Base-by-base conservation (phyloP, 2,797 vertebrate genomes). In the Sebastes wilsoni region DNA sequence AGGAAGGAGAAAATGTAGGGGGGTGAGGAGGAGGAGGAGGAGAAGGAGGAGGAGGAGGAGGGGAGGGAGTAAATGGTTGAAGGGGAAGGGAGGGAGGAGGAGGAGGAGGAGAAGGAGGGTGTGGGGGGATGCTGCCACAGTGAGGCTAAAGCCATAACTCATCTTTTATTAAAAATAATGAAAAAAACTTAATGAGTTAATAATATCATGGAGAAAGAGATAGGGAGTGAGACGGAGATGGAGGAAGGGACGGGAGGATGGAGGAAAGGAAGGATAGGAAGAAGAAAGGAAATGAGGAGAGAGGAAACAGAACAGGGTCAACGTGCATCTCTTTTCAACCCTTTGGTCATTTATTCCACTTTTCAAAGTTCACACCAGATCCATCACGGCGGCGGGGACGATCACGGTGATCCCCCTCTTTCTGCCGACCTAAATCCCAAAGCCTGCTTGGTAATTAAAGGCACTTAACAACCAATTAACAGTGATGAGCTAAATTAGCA, bases 151-250 rank as follows among this genome's bases (percentile, higher is more conserved):
- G 93, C 93, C 94, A 95, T 95, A 94, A 95, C 94, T 94, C 94
- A 95, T 95, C 94, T 94, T 94, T 95, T 95, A 95, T 95, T 95
- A 93, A 94, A 93, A 93, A 94, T 94, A 93, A 94, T 94, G 92
- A 94, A 94, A 95, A 94, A 94, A 94, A 94, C 92, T 93, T 94
- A 94, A 95, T 95, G 94, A 95, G 92, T 94, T 94, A 94, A 94
- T 94, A 94, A 94, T 94, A 95, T 95, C 93, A 82, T 90, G 86
- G 89, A 93, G 93, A 93, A 94, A 92, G 91, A 89, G 89, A 92
- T 88, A 80, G 91, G 78, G 89, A 89, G 89, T 79, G 90, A 91
- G 91, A 89, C 83, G 79, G 89, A 84, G 90, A 91, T 81, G 84
- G 84, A 93, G 91, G 88, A 93, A 89, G 89, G 89, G 90, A 93